Evolutionary conservation across 2,888 invertebrate genomes (phyloP).

Genomic region (Luperina testacea): DNA sequence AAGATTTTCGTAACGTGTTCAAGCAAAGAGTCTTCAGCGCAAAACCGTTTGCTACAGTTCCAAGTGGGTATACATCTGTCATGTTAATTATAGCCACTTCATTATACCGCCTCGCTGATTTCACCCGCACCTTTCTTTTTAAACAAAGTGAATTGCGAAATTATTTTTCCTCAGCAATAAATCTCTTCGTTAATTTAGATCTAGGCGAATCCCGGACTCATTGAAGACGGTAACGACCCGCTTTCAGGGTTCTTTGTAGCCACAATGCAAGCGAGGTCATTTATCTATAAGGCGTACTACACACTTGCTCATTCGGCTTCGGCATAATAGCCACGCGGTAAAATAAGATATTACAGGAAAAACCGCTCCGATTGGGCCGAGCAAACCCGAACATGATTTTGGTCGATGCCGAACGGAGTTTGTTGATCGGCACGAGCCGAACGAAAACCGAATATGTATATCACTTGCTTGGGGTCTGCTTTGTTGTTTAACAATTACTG

Average conservation of each 20-base stretch:
- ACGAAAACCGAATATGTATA: not conserved
- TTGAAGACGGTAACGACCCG: slow-evolving; percentile 63
- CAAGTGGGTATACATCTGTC: slow-evolving; percentile 38
- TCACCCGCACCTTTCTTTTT: slow-evolving; percentile 53
- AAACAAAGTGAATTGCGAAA: slow-evolving; percentile 59
- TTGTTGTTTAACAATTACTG: not conserved
- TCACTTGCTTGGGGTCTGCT: not conserved
- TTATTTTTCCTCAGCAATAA: slow-evolving; percentile 66
- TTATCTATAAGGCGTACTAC: slow-evolving; percentile 12
- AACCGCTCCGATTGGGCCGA: too few species aligned
- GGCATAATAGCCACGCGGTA: too few species aligned
- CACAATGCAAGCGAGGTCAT: slow-evolving; percentile 34
- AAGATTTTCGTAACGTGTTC: not conserved
- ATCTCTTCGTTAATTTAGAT: slow-evolving; percentile 72
- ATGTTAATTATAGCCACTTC: slow-evolving; percentile 64
- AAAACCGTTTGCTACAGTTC: not conserved
- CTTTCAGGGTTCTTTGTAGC: slow-evolving; percentile 53
- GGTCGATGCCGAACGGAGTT: not conserved
- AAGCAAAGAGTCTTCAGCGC: not conserved
- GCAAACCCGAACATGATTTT: not conserved
- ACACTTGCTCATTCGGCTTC: not conserved
- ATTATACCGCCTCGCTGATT: slow-evolving; percentile 57
- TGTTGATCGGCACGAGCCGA: not conserved
- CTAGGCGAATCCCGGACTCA: slow-evolving; percentile 53
- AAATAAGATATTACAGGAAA: not conserved